Percentiles rank a stretch among this genome's conserved stretches.
These are phyloP conservation scores for Syngnathus scovelli DNA, from an alignment of 2,113 vertebrate genomes.

Conservation along the genomic window DNA sequence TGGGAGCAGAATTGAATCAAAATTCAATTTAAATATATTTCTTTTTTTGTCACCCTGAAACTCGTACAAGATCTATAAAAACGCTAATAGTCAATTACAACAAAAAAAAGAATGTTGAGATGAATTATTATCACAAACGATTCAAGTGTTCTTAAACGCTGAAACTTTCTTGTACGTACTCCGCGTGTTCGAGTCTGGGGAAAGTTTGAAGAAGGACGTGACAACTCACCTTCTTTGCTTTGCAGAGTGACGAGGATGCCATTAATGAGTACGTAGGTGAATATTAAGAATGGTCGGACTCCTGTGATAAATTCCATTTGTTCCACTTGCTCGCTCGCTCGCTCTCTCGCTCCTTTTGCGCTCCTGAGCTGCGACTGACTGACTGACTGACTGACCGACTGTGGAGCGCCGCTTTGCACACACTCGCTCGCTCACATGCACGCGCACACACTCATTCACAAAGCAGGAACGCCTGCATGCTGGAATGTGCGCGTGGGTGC, in stretches of 20 bases:
- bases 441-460: slow-evolving; percentile 64
- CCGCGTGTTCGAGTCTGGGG: slow-evolving; percentile 23
- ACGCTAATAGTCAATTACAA: no score
- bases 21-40: no score
- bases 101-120: no score
- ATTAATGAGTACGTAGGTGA: slow-evolving; percentile 62
- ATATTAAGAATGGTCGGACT: slow-evolving; percentile 58
- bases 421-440: neutral
- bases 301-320: slow-evolving; percentile 67
- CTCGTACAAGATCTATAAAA: no score
- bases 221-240: slow-evolving; percentile 70
- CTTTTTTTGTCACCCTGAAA: no score
- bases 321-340: slow-evolving; percentile 24
- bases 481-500: slow-evolving; percentile 63
- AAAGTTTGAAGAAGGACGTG: neutral
- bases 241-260: slow-evolving; percentile 67
- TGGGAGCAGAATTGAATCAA: no score
- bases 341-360: slow-evolving; percentile 14
- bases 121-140: no score
- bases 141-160: neutral
- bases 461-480: slow-evolving; percentile 57
- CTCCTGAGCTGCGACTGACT: slow-evolving; percentile 36
- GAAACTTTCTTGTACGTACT: slow-evolving; percentile 1
- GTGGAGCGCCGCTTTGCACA: slow-evolving; percentile 22
- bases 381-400: slow-evolving; percentile 11